Evolutionary conservation across 2,888 invertebrate species (phyloP).

Genomic region (Dendrolimus pini): DNA sequence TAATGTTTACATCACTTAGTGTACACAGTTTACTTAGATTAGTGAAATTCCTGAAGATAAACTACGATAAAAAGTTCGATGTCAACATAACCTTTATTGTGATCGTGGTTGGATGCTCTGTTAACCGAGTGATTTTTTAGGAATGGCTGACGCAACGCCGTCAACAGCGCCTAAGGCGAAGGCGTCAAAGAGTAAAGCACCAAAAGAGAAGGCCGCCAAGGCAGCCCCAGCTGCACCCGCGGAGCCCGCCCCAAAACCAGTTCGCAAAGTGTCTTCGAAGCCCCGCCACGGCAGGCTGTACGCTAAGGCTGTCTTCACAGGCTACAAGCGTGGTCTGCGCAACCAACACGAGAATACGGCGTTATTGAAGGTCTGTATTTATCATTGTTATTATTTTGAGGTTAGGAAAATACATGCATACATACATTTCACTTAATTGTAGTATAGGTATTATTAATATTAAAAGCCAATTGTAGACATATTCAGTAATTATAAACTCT

Average conservation of each 20-base stretch:
- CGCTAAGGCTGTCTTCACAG: conserved; percentile 98
- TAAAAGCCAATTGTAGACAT: too few relatives aligned
- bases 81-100: conserved; percentile 65
- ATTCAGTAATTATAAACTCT: too few relatives aligned
- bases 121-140: conserved; percentile 46
- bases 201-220: conserved; percentile 74
- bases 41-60: conserved; percentile 32
- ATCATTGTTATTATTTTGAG: conserved; percentile 6
- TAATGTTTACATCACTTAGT: conserved; percentile 9
- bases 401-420: conserved; percentile 5
- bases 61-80: conserved; percentile 47
- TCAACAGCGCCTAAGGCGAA: conserved; percentile 73
- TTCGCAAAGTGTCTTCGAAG: conserved; percentile 67
- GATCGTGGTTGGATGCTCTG: conserved; percentile 21
- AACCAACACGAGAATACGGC: conserved; percentile 99
- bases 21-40: conserved; percentile 31
- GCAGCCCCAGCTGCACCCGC: conserved; percentile 74
- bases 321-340: conserved; percentile 95
- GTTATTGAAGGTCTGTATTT: conserved; percentile 83
- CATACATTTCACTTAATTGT: too few relatives aligned
- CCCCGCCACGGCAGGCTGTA: conserved; percentile 90
- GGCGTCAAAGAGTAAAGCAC: conserved; percentile 74
- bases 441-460: too few relatives aligned
- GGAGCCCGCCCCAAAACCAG: conserved; percentile 62
- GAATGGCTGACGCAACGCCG: conserved; percentile 79